Evolutionary conservation across 2,113 vertebrate genomes (phyloP).

Genomic region (Melanerpes formicivorus): DNA sequence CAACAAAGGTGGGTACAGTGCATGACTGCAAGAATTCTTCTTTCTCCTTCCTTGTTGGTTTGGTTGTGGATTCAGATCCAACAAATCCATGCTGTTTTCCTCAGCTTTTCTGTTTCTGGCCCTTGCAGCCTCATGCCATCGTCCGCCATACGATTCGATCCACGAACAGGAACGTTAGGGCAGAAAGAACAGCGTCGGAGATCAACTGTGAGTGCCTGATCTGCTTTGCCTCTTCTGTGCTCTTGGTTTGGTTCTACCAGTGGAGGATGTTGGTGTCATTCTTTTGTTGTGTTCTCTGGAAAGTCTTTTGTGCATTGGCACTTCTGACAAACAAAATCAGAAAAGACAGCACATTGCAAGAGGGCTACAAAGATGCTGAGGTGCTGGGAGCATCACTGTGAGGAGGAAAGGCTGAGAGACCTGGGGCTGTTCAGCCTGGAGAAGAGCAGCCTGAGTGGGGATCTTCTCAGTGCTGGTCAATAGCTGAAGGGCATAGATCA

Average conservation of each 20-base stretch:
- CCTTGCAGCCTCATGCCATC: constrained; percentile 82
- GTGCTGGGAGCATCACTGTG: too few species aligned
- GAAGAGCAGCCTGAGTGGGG: too few species aligned
- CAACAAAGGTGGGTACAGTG: background rate
- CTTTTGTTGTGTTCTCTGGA: background rate
- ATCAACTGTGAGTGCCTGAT: constrained; percentile 90
- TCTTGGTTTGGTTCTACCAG: background rate
- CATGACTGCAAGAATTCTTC: background rate
- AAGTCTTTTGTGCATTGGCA: background rate
- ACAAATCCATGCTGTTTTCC: fast-evolving
- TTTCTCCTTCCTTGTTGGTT: background rate
- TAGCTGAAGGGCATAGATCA: too few species aligned
- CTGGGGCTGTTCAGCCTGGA: too few species aligned
- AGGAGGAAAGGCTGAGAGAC: too few species aligned
- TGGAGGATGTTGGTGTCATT: fast-evolving
- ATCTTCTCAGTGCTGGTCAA: too few species aligned
- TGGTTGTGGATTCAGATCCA: background rate
- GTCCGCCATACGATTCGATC: constrained; percentile 96
- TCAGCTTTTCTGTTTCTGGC: background rate
- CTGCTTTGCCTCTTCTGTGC: background rate
- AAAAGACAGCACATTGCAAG: background rate
- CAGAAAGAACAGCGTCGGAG: constrained; percentile 92
- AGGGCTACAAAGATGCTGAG: too few species aligned
- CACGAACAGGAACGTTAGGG: constrained; percentile 86
- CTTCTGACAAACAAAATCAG: background rate